Evolutionary conservation across 2,113 vertebrate species (phyloP).

Genomic region (Ptychochromis oligacanthus): DNA sequence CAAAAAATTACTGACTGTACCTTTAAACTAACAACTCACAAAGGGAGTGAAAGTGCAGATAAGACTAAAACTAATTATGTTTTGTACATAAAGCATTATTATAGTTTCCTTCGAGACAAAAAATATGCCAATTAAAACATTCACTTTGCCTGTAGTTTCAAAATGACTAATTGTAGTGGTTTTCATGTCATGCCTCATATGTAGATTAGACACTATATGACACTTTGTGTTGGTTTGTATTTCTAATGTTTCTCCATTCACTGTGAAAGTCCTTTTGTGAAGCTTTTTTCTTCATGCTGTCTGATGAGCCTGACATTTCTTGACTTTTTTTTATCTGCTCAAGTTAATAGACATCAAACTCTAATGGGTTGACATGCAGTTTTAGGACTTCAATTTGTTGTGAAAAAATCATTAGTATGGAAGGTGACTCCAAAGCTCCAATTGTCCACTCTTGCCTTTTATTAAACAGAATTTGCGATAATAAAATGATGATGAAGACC

Average conservation of each 20-base stretch:
- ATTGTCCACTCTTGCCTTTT: constrained; percentile 26
- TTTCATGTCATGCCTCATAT: constrained; percentile 45
- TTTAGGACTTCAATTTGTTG: constrained; percentile 21
- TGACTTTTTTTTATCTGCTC: neutral
- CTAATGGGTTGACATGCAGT: neutral
- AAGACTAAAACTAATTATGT: constrained; percentile 55
- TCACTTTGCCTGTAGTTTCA: constrained; percentile 30
- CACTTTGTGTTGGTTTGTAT: neutral
- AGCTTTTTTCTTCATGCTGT: neutral
- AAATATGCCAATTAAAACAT: constrained; percentile 38
- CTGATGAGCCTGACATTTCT: neutral
- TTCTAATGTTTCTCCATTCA: neutral
- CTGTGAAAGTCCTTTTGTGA: neutral
- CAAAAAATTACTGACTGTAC: no score
- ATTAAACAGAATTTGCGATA: constrained; percentile 27
- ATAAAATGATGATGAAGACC: constrained; percentile 7
- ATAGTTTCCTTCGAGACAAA: constrained; percentile 39
- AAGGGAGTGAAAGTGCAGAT: constrained; percentile 71
- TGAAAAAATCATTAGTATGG: constrained; percentile 4
- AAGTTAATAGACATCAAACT: neutral
- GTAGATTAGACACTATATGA: constrained; percentile 15
- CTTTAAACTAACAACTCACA: constrained; percentile 69
- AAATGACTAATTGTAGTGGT: constrained; percentile 4
- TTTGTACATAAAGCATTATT: constrained; percentile 55
- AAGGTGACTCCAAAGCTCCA: neutral